Evolutionary conservation across 2,113 vertebrate species (phyloP).

Genomic region (Eurystomus gularis): DNA sequence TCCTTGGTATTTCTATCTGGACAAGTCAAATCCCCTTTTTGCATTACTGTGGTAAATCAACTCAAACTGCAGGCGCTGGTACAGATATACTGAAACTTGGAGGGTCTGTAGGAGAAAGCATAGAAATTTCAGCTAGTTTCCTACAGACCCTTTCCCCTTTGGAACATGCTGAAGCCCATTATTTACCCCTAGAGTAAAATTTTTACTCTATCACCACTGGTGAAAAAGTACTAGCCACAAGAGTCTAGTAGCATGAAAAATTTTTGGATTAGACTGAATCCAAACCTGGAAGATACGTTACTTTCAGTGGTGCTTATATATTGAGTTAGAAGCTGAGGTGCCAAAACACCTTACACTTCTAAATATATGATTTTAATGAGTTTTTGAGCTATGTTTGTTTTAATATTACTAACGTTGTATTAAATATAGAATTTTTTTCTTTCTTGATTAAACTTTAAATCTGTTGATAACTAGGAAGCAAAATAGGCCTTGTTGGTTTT

Average conservation of each 20-base stretch:
- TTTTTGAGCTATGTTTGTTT: not conserved
- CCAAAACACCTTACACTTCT: not conserved
- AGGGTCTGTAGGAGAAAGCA: not conserved
- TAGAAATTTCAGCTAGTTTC: not conserved
- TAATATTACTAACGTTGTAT: not conserved
- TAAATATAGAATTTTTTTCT: not conserved
- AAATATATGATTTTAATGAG: not conserved
- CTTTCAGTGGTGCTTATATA: not conserved
- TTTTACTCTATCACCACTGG: not conserved
- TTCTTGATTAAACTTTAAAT: slow-evolving; percentile 3
- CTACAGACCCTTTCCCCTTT: not conserved
- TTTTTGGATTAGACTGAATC: not conserved
- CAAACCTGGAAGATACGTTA: not conserved
- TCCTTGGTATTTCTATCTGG: not conserved
- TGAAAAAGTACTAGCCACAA: not conserved
- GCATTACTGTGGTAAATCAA: not conserved
- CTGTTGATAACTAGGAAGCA: slow-evolving; percentile 1
- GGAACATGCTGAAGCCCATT: not conserved
- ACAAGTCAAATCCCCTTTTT: not conserved
- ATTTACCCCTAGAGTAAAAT: not conserved
- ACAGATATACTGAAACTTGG: not conserved
- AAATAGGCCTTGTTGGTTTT: slow-evolving; percentile 3
- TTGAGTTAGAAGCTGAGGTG: not conserved
- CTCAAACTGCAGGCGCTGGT: not conserved
- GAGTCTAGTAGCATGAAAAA: not conserved